phyloP scores from a whole-genome alignment of 2,797 vertebrate species.

The Crenuchus spilurus region DNA sequence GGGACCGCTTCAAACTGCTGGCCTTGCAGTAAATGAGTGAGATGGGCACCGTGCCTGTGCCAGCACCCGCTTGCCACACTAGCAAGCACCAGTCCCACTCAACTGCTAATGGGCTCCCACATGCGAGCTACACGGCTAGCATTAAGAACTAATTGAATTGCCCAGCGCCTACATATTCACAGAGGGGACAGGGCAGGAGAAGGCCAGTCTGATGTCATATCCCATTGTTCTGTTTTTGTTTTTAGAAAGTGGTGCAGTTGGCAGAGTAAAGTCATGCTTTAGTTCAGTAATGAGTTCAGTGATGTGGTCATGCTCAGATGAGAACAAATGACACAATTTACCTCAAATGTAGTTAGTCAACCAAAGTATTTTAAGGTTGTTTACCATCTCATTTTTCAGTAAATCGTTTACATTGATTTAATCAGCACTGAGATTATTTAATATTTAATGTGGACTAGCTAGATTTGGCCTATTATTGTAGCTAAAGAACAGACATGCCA shows the following conservation, averaged over 20 bases:
- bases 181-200: neutral
- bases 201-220: neutral
- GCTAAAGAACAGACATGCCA: too few species aligned
- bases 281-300: neutral
- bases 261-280: neutral
- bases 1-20: conserved; percentile 46
- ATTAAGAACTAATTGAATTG: conserved; percentile 34
- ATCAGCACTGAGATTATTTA: too few species aligned
- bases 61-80: neutral
- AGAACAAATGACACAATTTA: neutral
- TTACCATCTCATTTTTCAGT: too few species aligned
- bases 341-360: too few species aligned
- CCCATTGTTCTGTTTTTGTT: conserved; percentile 9
- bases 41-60: conserved; percentile 34
- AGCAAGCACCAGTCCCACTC: conserved; percentile 20
- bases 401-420: too few species aligned
- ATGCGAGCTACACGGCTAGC: conserved; percentile 9
- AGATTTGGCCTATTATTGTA: too few species aligned
- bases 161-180: conserved; percentile 13
- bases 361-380: too few species aligned
- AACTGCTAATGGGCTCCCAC: conserved; percentile 27
- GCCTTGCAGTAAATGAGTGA: conserved; percentile 46
- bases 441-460: too few species aligned
- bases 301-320: neutral
- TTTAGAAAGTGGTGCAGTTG: neutral